These are phyloP conservation scores for Notechis scutatus DNA, from an alignment of 2,113 vertebrate genomes.

Conservation along the genomic window DNA sequence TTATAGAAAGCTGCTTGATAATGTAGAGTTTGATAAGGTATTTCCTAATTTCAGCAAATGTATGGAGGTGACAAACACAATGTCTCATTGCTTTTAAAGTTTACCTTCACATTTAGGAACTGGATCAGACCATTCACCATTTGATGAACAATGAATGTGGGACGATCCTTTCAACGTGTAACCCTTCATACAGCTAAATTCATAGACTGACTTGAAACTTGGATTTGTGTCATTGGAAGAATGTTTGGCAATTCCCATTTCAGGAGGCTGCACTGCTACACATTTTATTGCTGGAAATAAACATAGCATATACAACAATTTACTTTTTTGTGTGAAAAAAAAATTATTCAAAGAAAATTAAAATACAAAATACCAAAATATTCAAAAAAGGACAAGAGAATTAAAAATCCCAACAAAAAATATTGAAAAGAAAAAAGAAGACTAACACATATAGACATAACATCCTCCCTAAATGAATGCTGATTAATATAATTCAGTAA, in stretches of 20 bases:
- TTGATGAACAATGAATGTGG: slow-evolving; percentile 61
- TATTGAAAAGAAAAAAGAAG: too few species aligned
- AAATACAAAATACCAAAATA: too few species aligned
- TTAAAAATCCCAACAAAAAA: too few species aligned
- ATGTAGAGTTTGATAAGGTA: not conserved
- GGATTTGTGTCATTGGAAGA: slow-evolving; percentile 57
- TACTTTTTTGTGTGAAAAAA: not conserved
- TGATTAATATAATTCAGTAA: too few species aligned
- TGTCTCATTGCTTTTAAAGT: not conserved
- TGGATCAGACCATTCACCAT: slow-evolving; percentile 68
- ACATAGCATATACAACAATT: not conserved
- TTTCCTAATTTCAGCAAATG: not conserved
- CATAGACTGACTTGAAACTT: slow-evolving; percentile 67
- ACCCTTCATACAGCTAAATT: slow-evolving; percentile 76
- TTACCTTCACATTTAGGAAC: slow-evolving; percentile 77
- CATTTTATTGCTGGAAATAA: slow-evolving; percentile 51
- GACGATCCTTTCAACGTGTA: slow-evolving; percentile 58
- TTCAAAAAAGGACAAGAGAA: too few species aligned
- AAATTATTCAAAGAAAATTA: too few species aligned
- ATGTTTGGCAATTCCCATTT: slow-evolving; percentile 60
- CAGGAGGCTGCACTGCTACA: slow-evolving; percentile 13
- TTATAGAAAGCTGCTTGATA: not conserved
- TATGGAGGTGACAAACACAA: not conserved
- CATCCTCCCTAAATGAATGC: too few species aligned
- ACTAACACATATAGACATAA: too few species aligned